Evolutionary conservation across 2,113 vertebrate species (phyloP), one percentile per base, ranked within the genome.

Genomic region (Prolemur simus): DNA sequence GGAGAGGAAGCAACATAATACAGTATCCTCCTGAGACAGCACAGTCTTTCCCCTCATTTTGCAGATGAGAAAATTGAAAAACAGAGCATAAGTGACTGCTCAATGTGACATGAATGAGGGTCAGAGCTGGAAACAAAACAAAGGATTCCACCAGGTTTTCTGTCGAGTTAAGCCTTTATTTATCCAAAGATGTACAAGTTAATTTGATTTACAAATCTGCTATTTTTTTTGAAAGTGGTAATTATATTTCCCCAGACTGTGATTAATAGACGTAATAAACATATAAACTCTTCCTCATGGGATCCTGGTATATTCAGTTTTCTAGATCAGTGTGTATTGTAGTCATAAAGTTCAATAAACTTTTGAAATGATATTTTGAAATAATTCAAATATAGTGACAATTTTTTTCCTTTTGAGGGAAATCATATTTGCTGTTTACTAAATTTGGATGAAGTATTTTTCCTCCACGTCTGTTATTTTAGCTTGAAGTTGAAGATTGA

Each of bases 21-120:
- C 15, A 29, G 73, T 8, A 76, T 87, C 14, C 94, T 71, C 76
- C 29, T 10, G 87, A 96, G 94, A 96, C 6, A 74, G 68, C 42
- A 54, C 29, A 32, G 11, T 89, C 45, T 82, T 96, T 91, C n/a
- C 76, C 34, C n/a, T 86, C 21, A 20, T 87, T 96, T 85, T 94
- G 58, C 32, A 90, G 87, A 95, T 95, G 71, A 73, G 90, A 97
- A 97, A 85, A 83, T 7, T 85, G 64, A 85, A 85, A 87, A 85
- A 47, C 6, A 94, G 66, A 91, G 1, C 80, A 81, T n/a, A 81
- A 94, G 56, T 64, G n/a, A 89, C 12, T 39, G 10, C 27, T 96
- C 64, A 66, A 14, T 92, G 85, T 76, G 69, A 85, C 74, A 91
- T 42, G 20, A 76, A 18, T 69, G 13, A 77, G 86, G 32, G 52